Base-by-base conservation (phyloP, 2,113 vertebrate genomes). In the Gymnocephalus cernua region DNA sequence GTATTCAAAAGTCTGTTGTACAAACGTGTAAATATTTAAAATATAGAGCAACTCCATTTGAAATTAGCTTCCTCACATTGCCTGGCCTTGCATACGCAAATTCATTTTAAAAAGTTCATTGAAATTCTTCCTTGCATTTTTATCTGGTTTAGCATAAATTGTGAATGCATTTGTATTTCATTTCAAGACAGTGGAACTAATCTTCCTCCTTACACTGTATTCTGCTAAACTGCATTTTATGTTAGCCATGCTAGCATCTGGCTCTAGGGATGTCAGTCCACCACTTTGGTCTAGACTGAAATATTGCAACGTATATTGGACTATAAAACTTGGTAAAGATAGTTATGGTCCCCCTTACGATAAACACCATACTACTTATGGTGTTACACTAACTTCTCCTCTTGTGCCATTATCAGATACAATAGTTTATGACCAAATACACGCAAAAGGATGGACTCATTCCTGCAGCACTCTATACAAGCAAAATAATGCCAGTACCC, bases 141-240 rank as follows among this genome's bases (percentile, higher is more conserved):
- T 66, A 38, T 69, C 65, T 44, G 23, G 0, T 32, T 82, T 76
- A 63, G 74, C 67, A 85, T 85, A 62, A 84, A 74, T 86, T 68
- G 50, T 68, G 54, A 79, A 73, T 79, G n/a, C 63, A 80, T 83
- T 74, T 83, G 53, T 65, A 64, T 83, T 64, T 77, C 45, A 77
- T 83, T 85, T 77, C 2, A 48, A 70, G 35, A 70, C 16, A 59
- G 53, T 50, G 23, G 25, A 67, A 57, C 18, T 53, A 63, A 64
- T 76, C 48, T 44, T 57, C 48, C 15, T 67, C 8, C 35, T 32
- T 32, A 65, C 18, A 68, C 19, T 56, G 44, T 18, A 27, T 71
- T 80, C 38, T 41, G 19, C 38, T 61, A 18, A 44, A 44, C 11
- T 4, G 38, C 32, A 13, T 29, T 27, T 25, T 14, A 32, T 32